A percentile compares a stretch with the other conserved stretches of the same genome.
Conservation (phyloP, 1,140 invertebrate genomes). For the Lasaia peninsularis region DNA sequence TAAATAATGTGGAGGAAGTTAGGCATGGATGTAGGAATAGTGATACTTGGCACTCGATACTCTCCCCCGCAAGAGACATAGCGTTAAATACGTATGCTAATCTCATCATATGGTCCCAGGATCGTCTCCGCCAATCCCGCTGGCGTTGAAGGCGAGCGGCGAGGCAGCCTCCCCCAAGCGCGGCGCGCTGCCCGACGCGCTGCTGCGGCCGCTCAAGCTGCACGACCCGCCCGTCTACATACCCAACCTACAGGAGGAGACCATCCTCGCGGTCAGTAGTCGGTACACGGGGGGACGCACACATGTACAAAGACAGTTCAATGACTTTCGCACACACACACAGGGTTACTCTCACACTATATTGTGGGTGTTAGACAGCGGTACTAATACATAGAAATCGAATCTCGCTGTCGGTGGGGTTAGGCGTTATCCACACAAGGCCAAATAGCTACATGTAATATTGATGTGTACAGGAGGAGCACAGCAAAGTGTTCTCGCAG, state of each 20-base stretch:
- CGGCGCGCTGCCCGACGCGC: slow-evolving; percentile 85
- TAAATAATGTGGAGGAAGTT: too few relatives aligned
- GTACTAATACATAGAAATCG: too few relatives aligned
- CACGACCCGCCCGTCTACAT: slow-evolving; percentile 87
- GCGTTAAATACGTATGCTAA: too few relatives aligned
- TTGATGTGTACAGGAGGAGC: slow-evolving; percentile 59
- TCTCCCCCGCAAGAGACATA: too few relatives aligned
- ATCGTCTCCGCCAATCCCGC: slow-evolving; percentile 84
- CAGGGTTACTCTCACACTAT: neutral
- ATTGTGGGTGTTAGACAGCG: too few relatives aligned
- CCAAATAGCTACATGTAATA: neutral
- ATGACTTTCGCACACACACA: neutral
- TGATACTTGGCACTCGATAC: too few relatives aligned
- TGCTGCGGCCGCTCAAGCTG: slow-evolving; percentile 62
- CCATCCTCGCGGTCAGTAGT: slow-evolving; percentile 87
- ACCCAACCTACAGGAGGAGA: slow-evolving; percentile 96
- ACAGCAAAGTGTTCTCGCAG: slow-evolving; percentile 71
- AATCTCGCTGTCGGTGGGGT: too few relatives aligned
- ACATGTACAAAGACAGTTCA: neutral
- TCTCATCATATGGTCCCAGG: slow-evolving; percentile 60
- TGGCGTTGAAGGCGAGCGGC: slow-evolving; percentile 80
- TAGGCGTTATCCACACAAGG: too few relatives aligned
- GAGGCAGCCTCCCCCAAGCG: slow-evolving; percentile 81
- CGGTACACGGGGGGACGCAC: neutral
- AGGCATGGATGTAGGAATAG: too few relatives aligned